Base-by-base conservation (phyloP, 1,140 invertebrate species). In the Drosophila sturtevanti region DNA sequence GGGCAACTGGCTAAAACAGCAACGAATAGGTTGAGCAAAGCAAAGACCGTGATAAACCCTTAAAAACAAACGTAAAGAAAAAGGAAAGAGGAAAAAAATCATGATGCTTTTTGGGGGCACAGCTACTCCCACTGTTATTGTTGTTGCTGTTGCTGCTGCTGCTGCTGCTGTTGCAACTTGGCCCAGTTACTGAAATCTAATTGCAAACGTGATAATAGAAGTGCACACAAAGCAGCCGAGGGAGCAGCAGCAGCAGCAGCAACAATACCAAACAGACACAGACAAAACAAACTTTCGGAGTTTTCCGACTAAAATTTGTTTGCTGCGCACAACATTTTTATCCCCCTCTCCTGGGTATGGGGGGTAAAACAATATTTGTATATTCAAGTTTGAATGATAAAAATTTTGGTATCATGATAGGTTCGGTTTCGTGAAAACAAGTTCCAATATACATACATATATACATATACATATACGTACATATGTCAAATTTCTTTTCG, bases 131-230 rank as follows among this genome's bases (percentile, higher is more conserved):
- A 31, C 27, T 31, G 27, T 31, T n/a, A n/a, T n/a, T n/a, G n/a
- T n/a, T n/a, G n/a, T n/a, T 41, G 14, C 38, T 38, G 37, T 12
- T 38, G 1, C n/a, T 41, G 38, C 38, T 14, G 41, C 9, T 21
- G 41, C 1, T 18, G 16, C 11, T 48, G 18, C 12, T 48, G 41
- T 48, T 48, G 74, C 62, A 72, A 84, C 85, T 86, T 86, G 82
- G 82, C 82, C 82, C 82, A 86, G 82, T 86, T 86, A 86, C 75
- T 77, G 75, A 87, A 74, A 54, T 89, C 75, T 82, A 82, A 87
- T 82, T 86, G 82, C 78, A 87, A 79, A 87, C 82, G 82, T 74
- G 81, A 87, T 81, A 81, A 78, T 78, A 81, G 73, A 65, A 75
- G 68, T 72, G 81, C 76, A 85, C 16, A 31, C 68, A 75, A 21